These are phyloP conservation scores for Campaea margaritaria DNA, from an alignment of 2,888 invertebrate genomes.

Conservation along the genomic window DNA sequence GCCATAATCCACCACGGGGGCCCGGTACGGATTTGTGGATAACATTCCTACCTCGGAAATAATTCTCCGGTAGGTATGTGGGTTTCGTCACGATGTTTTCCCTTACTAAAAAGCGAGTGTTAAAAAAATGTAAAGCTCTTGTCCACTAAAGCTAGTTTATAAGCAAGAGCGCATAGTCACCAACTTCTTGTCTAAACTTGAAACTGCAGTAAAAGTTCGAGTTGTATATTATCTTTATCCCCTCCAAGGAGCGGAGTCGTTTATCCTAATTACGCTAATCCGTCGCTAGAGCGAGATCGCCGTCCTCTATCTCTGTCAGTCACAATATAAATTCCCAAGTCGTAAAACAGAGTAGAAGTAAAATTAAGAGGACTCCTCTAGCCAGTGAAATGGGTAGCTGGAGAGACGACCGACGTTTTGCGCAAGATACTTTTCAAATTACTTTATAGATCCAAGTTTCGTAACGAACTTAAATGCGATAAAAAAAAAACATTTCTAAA, in stretches of 20 bases:
- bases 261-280: constrained; percentile 30
- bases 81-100: too few relatives aligned
- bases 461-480: too few relatives aligned
- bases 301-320: constrained; percentile 23
- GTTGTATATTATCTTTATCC: constrained; percentile 19
- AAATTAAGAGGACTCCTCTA: constrained; percentile 47
- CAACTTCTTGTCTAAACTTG: constrained; percentile 14
- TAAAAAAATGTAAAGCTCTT: not conserved
- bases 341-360: constrained; percentile 51
- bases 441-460: too few relatives aligned
- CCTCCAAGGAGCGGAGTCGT: constrained; percentile 7
- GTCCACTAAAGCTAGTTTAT: not conserved
- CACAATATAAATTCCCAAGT: constrained; percentile 44
- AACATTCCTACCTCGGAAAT: too few relatives aligned
- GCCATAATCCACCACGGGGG: too few relatives aligned
- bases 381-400: constrained; percentile 27
- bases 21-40: too few relatives aligned
- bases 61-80: too few relatives aligned
- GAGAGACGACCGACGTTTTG: constrained; percentile 6
- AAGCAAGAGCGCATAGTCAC: not conserved
- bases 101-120: too few relatives aligned
- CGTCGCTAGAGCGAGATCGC: constrained; percentile 28
- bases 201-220: constrained; percentile 17
- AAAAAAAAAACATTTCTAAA: not conserved
- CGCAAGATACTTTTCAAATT: not conserved